Evolutionary conservation across 2,113 vertebrate genomes (phyloP).

Genomic region (Ivindomyrus marchei): DNA sequence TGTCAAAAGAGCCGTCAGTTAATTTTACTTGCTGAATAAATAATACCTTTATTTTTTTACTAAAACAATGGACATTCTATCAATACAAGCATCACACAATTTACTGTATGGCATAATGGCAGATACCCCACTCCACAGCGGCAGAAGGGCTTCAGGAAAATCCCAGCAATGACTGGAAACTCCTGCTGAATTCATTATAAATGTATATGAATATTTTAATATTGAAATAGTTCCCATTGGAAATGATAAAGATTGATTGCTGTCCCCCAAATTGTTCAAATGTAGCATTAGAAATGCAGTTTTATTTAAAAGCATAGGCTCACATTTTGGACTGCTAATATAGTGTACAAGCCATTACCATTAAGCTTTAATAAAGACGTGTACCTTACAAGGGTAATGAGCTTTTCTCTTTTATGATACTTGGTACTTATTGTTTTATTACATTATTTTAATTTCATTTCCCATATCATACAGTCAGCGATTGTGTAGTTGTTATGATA

Average conservation of each 20-base stretch:
- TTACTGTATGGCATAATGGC: background rate
- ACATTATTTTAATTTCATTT: background rate
- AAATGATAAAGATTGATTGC: background rate
- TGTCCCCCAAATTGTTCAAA: background rate
- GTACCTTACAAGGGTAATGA: background rate
- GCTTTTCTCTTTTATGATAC: background rate
- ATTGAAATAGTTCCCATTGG: background rate
- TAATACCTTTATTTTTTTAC: background rate
- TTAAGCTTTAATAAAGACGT: background rate
- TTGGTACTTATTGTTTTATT: background rate
- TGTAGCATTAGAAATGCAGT: background rate
- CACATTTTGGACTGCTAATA: background rate
- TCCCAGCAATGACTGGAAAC: background rate
- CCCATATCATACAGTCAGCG: background rate
- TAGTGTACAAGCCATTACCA: background rate
- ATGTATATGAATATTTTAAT: background rate
- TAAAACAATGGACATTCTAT: background rate
- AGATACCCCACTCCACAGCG: background rate
- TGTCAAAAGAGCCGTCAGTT: background rate
- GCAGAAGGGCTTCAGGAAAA: background rate
- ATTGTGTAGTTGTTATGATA: background rate
- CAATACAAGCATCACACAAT: background rate
- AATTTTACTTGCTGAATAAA: background rate
- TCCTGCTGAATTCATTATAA: background rate
- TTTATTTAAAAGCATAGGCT: constrained; percentile 8